Percentiles rank a stretch among this genome's conserved stretches.
Evolutionary conservation across 2,113 vertebrate species (phyloP).

Genomic region (Paralichthys olivaceus): DNA sequence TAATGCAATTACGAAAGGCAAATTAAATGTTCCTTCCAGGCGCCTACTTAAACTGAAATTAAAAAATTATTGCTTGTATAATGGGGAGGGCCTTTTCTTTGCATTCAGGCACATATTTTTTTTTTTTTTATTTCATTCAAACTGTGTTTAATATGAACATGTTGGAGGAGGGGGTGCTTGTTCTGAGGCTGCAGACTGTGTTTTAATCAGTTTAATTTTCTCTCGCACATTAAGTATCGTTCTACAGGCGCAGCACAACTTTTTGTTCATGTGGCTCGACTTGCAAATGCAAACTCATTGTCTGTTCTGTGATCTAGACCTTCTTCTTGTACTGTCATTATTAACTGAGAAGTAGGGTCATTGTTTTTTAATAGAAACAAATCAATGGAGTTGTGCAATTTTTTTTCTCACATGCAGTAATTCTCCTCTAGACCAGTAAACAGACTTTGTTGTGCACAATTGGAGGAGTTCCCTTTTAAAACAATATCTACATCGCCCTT

Average conservation of each 20-base stretch:
- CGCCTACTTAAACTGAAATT: constrained; percentile 62
- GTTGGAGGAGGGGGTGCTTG: constrained; percentile 1
- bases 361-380: too few species aligned
- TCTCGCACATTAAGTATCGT: constrained; percentile 3
- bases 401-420: not conserved
- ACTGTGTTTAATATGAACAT: constrained; percentile 58
- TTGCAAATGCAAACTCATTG: not conserved
- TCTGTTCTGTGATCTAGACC: too few species aligned
- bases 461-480: constrained; percentile 13
- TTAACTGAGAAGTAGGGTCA: too few species aligned
- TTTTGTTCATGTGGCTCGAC: constrained; percentile 14
- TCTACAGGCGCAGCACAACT: not conserved
- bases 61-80: constrained; percentile 64
- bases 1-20: constrained; percentile 71
- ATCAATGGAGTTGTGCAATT: not conserved
- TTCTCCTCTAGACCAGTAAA: constrained; percentile 1
- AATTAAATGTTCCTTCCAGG: constrained; percentile 74
- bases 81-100: constrained; percentile 49
- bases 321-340: too few species aligned
- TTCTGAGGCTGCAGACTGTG: constrained; percentile 10
- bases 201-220: constrained; percentile 56
- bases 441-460: not conserved
- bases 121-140: constrained; percentile 59
- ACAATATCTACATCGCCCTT: not conserved
- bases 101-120: constrained; percentile 41